A percentile compares a stretch with the other conserved stretches of the same genome.
Conservation (phyloP, 2,797 vertebrate species). For the Galaxias olidus region DNA sequence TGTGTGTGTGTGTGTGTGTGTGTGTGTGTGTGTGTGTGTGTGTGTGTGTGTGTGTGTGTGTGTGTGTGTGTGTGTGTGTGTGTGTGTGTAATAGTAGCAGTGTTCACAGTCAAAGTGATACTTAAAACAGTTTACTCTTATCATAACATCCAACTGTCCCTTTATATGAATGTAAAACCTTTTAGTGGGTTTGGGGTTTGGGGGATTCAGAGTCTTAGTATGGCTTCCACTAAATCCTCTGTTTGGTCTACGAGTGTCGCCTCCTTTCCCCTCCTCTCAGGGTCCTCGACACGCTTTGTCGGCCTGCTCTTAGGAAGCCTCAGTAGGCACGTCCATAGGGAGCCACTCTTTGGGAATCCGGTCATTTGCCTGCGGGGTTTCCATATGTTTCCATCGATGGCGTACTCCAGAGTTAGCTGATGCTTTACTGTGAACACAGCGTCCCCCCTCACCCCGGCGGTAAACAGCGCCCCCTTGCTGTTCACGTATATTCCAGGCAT, state of each 20-base stretch:
- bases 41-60: not conserved
- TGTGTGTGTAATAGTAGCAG: not conserved
- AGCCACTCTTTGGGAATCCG: constrained; percentile 90
- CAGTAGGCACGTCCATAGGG: constrained; percentile 91
- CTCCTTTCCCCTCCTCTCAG: constrained; percentile 32
- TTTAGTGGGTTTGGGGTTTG: too few relatives aligned
- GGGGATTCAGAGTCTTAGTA: constrained; percentile 68
- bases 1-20: constrained; percentile 18
- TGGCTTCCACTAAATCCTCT: constrained; percentile 16
- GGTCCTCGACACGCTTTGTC: constrained; percentile 28
- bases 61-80: not conserved
- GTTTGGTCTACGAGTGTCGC: not conserved
- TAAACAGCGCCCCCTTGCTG: constrained; percentile 96
- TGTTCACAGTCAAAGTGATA: too few relatives aligned
- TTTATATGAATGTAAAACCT: too few relatives aligned
- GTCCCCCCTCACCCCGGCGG: constrained; percentile 83
- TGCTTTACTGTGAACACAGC: constrained; percentile 90
- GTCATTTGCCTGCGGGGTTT: constrained; percentile 83
- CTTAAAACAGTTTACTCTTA: too few relatives aligned
- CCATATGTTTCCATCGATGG: constrained; percentile 81
- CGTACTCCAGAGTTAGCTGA: constrained; percentile 86
- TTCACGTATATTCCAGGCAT: constrained; percentile 90
- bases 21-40: constrained; percentile 6
- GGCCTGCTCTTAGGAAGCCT: constrained; percentile 74
- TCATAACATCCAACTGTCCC: too few relatives aligned